Evolutionary conservation across 2,113 vertebrate genomes (phyloP).

Genomic region (Hucho hucho): DNA sequence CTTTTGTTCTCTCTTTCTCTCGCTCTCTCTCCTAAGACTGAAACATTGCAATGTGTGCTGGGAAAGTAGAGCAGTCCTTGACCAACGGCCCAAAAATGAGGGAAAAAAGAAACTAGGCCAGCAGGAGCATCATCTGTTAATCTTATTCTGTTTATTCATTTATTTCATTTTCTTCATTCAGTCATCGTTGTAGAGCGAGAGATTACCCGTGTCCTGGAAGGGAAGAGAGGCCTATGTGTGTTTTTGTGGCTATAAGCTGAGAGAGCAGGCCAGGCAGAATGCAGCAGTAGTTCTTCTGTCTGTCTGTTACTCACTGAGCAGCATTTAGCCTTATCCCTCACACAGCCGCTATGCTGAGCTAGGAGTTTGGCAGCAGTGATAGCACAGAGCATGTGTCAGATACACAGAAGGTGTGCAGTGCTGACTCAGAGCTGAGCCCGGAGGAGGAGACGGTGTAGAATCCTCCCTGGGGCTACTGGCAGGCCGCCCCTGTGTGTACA

Average conservation of each 20-base stretch:
- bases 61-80: slow-evolving; percentile 24
- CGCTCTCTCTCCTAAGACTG: background rate
- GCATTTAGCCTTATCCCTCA: no score
- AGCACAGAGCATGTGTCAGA: background rate
- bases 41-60: background rate
- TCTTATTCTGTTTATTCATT: slow-evolving; percentile 37
- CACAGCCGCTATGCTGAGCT: no score
- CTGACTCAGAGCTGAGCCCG: background rate
- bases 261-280: no score
- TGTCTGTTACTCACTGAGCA: no score
- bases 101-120: slow-evolving; percentile 21
- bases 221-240: background rate
- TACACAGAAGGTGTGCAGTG: background rate
- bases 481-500: background rate
- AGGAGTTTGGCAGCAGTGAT: no score
- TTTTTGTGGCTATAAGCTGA: background rate
- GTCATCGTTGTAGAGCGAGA: background rate
- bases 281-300: no score
- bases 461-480: background rate
- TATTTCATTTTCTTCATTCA: slow-evolving; percentile 1
- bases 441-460: background rate
- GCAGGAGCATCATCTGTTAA: slow-evolving; percentile 37
- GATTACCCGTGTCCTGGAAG: background rate
- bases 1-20: background rate
- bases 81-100: background rate